A percentile compares a stretch with the other conserved stretches of the same genome.
Evolutionary conservation across 2,113 vertebrate species (phyloP).

Genomic region (Illadopsis cleaveri): DNA sequence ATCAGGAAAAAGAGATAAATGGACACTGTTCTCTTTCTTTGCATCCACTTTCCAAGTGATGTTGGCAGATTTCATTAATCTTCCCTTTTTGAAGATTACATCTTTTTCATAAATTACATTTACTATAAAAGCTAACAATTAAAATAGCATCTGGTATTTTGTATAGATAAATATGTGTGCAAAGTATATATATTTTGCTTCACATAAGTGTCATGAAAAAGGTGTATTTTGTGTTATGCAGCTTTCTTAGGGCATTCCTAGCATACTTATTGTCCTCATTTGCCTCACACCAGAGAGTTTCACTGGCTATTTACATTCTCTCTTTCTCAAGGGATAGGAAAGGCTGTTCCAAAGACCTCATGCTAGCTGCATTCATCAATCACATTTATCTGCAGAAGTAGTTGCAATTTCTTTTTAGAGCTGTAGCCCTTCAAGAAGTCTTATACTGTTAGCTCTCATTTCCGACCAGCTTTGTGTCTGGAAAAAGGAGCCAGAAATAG

Average conservation of each 20-base stretch:
- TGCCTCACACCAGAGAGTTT: background rate
- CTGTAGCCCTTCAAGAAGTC: background rate
- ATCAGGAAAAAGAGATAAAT: slow-evolving; percentile 1
- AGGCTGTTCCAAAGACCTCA: background rate
- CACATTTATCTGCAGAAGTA: background rate
- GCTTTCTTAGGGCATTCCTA: background rate
- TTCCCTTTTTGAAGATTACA: background rate
- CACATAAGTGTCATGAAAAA: background rate
- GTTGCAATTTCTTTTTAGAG: background rate
- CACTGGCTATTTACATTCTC: background rate
- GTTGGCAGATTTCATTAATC: background rate
- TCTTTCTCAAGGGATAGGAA: background rate
- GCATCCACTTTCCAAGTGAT: background rate
- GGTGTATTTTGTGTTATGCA: background rate
- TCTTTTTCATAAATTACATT: background rate
- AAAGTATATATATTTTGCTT: background rate
- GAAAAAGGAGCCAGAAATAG: background rate
- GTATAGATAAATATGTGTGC: background rate
- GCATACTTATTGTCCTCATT: background rate
- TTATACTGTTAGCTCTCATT: background rate
- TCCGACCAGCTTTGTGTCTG: background rate
- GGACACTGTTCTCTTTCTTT: background rate
- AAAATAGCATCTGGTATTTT: background rate
- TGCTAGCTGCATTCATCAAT: background rate
- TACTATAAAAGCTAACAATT: background rate